Evolutionary conservation across 2,113 vertebrate species (phyloP).

Genomic region (Eulemur macaco): DNA sequence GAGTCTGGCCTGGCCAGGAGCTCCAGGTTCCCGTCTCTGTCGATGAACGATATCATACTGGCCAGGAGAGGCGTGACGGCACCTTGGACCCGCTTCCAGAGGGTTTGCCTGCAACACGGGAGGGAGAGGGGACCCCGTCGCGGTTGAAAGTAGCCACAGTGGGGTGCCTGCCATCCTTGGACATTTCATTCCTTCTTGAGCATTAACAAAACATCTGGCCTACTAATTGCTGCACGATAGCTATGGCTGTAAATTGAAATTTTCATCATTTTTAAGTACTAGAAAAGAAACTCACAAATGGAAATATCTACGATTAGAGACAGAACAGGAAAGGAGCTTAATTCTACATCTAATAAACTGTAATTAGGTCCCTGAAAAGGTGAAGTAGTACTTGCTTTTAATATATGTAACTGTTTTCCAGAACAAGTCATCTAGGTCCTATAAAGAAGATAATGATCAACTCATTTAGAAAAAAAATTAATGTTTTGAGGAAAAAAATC

Average conservation of each 20-base stretch:
- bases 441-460: neutral
- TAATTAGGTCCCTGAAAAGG: neutral
- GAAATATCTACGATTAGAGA: neutral
- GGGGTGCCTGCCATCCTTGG: fast-evolving
- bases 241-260: fast-evolving
- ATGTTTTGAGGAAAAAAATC: neutral
- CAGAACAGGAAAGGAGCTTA: neutral
- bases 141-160: fast-evolving
- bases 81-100: constrained; percentile 94
- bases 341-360: neutral
- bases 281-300: neutral
- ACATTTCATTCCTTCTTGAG: neutral
- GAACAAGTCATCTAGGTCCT: neutral
- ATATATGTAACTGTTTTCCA: neutral
- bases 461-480: neutral
- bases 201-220: neutral
- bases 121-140: neutral
- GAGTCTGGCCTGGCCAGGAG: constrained; percentile 83
- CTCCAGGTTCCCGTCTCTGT: constrained; percentile 93
- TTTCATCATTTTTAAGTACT: neutral
- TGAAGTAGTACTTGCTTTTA: neutral
- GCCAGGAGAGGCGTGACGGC: constrained; percentile 91
- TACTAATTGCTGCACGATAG: fast-evolving
- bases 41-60: constrained; percentile 89
- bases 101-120: constrained; percentile 86